Evolutionary conservation across 1,140 invertebrate species (phyloP).

Genomic region (Drosophila sp.): DNA sequence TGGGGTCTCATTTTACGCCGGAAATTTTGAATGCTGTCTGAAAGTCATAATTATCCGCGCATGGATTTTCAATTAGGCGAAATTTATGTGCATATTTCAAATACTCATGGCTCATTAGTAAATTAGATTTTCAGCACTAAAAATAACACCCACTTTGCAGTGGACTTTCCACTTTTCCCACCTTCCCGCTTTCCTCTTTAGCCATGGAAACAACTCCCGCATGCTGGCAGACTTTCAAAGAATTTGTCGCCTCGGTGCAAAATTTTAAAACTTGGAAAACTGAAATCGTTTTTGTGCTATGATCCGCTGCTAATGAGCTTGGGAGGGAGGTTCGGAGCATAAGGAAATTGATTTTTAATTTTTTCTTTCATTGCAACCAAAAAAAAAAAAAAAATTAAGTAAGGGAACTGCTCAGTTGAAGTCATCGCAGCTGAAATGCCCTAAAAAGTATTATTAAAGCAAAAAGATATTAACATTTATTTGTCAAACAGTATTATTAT

Average conservation of each 20-base stretch:
- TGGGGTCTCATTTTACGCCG: constrained; percentile 7
- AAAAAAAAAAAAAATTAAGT: neutral
- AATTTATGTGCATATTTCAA: constrained; percentile 74
- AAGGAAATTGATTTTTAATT: constrained; percentile 76
- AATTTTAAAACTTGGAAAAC: constrained; percentile 64
- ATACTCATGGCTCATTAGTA: constrained; percentile 76
- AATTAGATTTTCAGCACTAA: constrained; percentile 72
- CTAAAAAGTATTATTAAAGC: neutral
- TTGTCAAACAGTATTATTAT: too few relatives aligned
- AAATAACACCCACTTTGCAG: constrained; percentile 53
- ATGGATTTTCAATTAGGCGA: constrained; percentile 78
- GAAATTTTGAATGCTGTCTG: constrained; percentile 62
- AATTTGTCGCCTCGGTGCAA: constrained; percentile 67
- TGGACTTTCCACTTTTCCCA: neutral
- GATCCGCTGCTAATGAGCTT: constrained; percentile 64
- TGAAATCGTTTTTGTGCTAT: constrained; percentile 39
- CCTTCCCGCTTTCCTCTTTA: neutral
- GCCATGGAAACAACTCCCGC: constrained; percentile 13
- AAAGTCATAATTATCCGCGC: constrained; percentile 72
- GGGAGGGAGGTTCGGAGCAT: constrained; percentile 14
- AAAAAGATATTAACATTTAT: too few relatives aligned
- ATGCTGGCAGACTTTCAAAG: constrained; percentile 53
- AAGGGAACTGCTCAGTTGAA: neutral
- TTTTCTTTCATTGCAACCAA: constrained; percentile 41
- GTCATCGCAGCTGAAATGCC: constrained; percentile 3